Percentiles rank a stretch among this genome's conserved stretches.
phyloP scores from a whole-genome alignment of 2,888 invertebrate genomes.

The Cactoblastis cactorum region DNA sequence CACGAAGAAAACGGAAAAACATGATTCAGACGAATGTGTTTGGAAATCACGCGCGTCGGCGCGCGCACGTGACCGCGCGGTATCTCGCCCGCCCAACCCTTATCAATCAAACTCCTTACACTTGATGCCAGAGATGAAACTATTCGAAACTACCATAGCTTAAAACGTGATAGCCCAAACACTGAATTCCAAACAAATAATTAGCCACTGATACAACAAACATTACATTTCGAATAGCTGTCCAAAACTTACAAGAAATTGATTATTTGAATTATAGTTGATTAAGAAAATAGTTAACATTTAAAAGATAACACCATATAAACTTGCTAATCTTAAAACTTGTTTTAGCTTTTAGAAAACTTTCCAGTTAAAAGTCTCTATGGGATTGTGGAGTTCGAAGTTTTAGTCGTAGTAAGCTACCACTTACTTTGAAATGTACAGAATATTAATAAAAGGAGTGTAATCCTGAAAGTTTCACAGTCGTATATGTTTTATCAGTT shows the following conservation, averaged over 20 bases:
- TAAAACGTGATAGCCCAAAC: conserved; percentile 29
- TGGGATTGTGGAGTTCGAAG: conserved; percentile 7
- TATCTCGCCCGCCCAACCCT: conserved; percentile 34
- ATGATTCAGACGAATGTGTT: conserved; percentile 44
- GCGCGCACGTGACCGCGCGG: conserved; percentile 32
- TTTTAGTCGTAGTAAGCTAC: conserved; percentile 1
- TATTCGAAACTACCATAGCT: conserved; percentile 40
- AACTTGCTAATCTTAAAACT: conserved; percentile 12
- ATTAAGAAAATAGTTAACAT: too few species aligned
- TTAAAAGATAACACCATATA: not conserved
- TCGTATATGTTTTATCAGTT: conserved; percentile 36
- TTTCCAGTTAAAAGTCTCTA: conserved; percentile 15
- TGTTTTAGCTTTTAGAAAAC: conserved; percentile 16
- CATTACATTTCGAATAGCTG: conserved; percentile 5
- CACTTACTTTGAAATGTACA: not conserved
- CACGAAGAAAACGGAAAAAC: conserved; percentile 44
- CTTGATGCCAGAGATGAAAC: conserved; percentile 40
- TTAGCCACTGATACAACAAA: conserved; percentile 18
- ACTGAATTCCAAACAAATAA: conserved; percentile 21
- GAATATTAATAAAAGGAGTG: not conserved
- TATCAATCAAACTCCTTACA: conserved; percentile 51
- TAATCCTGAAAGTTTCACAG: not conserved
- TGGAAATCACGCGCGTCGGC: conserved; percentile 31
- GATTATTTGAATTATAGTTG: too few species aligned
- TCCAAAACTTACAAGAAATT: not conserved